phyloP scores from a whole-genome alignment of 2,113 vertebrate genomes.

The Gavialis gangeticus region DNA sequence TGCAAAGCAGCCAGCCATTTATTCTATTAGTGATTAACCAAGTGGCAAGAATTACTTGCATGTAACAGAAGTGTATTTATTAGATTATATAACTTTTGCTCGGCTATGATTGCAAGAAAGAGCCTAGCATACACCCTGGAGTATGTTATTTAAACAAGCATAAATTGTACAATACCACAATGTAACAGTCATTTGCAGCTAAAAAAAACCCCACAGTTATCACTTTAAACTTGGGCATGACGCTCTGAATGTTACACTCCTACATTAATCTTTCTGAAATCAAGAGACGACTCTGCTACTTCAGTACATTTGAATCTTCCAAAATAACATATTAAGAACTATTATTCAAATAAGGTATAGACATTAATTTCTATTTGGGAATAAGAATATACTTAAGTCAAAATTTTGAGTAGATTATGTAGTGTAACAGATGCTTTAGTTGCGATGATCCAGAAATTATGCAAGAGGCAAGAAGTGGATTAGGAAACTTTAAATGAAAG shows the following conservation, averaged over 20 bases:
- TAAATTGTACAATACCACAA: background rate
- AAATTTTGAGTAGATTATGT: background rate
- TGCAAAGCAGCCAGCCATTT: background rate
- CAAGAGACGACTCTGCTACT: background rate
- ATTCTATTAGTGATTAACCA: background rate
- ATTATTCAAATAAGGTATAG: background rate
- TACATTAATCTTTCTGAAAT: background rate
- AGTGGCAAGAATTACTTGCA: background rate
- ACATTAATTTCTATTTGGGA: background rate
- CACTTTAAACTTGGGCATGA: accelerated
- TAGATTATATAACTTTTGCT: background rate
- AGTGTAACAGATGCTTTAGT: no score
- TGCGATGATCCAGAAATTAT: no score
- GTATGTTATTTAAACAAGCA: background rate
- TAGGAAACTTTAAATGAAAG: no score
- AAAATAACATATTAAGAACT: background rate
- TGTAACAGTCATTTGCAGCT: background rate
- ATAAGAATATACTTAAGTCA: background rate
- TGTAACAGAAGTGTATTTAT: background rate
- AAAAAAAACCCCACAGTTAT: background rate
- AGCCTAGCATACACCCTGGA: background rate
- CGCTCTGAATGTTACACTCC: background rate
- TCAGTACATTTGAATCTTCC: background rate
- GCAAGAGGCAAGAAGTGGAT: no score
- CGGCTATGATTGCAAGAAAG: background rate